Base-by-base conservation (phyloP, 2,113 vertebrate genomes). In the Onychostoma macrolepis region DNA sequence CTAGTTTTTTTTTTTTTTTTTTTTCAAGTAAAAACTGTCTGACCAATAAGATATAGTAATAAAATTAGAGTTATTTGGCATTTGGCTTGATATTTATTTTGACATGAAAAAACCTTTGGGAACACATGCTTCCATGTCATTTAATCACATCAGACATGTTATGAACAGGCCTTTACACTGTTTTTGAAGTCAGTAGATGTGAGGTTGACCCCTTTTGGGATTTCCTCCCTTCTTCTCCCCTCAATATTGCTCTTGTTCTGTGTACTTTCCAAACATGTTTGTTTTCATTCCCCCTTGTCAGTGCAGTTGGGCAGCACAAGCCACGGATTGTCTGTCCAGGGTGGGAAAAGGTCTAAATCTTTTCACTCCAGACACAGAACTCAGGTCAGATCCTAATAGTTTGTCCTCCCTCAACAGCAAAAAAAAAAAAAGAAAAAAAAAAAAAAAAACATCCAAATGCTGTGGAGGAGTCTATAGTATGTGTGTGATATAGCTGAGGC, bases 381-480 rank as follows among this genome's bases (percentile, higher is more conserved):
- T 48, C 21, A 38, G 85, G 75, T 84, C 75, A 74, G 81, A 63
- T 53, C 41, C 17, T 79, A 28, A 74, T 10, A 92, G 91, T 90
- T 93, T 89, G 86, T 91, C 91, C 10, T 91, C 90, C 87, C 88
- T 93, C 92, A 91, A 93, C 91, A 92, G 91, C 91, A 90, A 90
- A 91, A 92, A 91, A 91, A 89, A 88, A 85, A 4, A 36, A 36
- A 33, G 1, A 33, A 36, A 36, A 36, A 6, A 38, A 38, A 38
- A 38, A 38, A 7, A 38, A 38, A 38, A 38, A 38, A 7, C 6
- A 7, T 38, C 13, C 87, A 87, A 89, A 85, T 72, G 10, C 85
- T 89, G 69, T 43, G 53, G 61, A 80, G 74, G n/a, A 86, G 41
- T 67, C 50, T 17, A 26, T n/a, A n/a, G n/a, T n/a, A n/a, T n/a